phyloP scores from a whole-genome alignment of 2,888 invertebrate species.

The Biston betularia region DNA sequence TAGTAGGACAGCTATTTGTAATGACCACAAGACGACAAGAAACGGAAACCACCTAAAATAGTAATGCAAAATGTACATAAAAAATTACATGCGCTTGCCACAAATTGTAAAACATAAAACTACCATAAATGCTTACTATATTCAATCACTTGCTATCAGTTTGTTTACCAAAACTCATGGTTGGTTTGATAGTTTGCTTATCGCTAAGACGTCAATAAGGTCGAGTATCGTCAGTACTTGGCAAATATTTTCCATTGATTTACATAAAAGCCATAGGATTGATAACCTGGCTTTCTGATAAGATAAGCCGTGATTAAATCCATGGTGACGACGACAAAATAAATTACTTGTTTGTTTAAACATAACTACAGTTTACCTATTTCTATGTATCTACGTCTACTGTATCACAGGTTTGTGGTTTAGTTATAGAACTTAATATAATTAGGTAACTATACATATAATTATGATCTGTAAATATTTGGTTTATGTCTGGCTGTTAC shows the following conservation, averaged over 20 bases:
- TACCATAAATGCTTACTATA: background rate
- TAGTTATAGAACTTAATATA: too few relatives aligned
- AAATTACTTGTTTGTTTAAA: background rate
- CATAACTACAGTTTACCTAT: background rate
- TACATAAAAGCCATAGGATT: conserved; percentile 11
- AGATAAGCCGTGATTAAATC: conserved; percentile 13
- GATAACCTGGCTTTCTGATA: conserved; percentile 17
- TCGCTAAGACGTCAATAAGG: conserved; percentile 13
- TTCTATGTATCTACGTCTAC: too few relatives aligned
- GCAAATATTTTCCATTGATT: conserved; percentile 25
- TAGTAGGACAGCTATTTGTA: too few relatives aligned
- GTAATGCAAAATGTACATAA: too few relatives aligned
- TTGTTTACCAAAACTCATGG: conserved; percentile 15
- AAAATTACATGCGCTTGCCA: too few relatives aligned
- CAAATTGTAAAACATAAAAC: background rate
- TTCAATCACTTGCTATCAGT: conserved; percentile 1
- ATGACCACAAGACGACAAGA: too few relatives aligned
- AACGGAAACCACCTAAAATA: too few relatives aligned
- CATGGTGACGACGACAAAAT: conserved; percentile 8
- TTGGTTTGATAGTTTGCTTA: conserved; percentile 23
- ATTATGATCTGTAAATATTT: background rate
- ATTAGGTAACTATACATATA: too few relatives aligned
- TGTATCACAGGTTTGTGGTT: too few relatives aligned
- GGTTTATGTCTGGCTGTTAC: background rate
- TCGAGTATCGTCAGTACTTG: conserved; percentile 15